Evolutionary conservation across 2,797 vertebrate genomes (phyloP), one percentile per base, ranked within the genome.

Genomic region (Schizothorax lantsangensis): DNA sequence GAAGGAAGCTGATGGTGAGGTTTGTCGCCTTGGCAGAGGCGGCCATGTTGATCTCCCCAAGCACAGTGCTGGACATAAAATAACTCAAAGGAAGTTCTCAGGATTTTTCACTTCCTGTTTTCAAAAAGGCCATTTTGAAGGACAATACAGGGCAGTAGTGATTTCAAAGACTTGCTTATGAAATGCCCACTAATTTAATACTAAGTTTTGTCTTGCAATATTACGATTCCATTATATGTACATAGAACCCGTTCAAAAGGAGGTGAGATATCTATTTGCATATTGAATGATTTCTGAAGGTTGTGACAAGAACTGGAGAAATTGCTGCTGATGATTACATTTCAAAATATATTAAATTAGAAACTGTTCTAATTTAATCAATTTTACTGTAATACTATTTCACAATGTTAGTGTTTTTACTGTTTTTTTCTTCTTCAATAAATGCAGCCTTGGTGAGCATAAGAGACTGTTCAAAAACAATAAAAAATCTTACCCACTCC

Each of bases 21-120:
- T 92, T 92, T 92, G 91, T 86, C 89, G 83, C 87, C 86, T 88
- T 90, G 88, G 84, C 88, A 88, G 64, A 72, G 64, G 86, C 72
- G 30, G 85, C 88, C 81, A 86, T 87, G 80, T 88, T 87, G 80
- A 72, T 79, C 49, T 84, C 80, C 64, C 83, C 88, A 88, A 91
- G 92, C 88, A 86, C 83, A 85, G 85, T 87, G 87, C 88, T 92
- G 86, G 86, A 90, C 84, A 88, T 92, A 89, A 91, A 95, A 93
- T 89, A 93, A 91, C 89, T 90, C 84, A 91, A 93, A 95, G 95
- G 95, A 96, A 94, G 93, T 94, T 95, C 95, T 95, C 94, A 93
- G 93, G 93, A 92, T 89, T 93, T 92, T 92, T 93, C 88, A 84
- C 91, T 94, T 96, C 95, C 95, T 96, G 95, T 96, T 96, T 94